Evolutionary conservation across 2,888 invertebrate genomes (phyloP).

Genomic region (Chrysodeixis includens): DNA sequence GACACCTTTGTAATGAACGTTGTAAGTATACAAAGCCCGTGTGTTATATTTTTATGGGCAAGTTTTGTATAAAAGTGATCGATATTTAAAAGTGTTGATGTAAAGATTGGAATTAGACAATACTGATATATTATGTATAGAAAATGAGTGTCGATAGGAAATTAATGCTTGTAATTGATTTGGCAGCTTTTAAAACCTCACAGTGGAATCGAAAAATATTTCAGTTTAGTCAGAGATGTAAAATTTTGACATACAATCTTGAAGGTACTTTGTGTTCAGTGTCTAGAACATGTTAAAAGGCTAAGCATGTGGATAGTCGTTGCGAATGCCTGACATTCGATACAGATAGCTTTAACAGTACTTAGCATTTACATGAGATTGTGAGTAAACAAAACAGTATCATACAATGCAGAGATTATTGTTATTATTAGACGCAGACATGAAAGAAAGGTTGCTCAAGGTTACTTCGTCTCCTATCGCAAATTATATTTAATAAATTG

Average conservation of each 20-base stretch:
- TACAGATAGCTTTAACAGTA: conserved; percentile 46
- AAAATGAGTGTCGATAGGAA: conserved; percentile 33
- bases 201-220: background rate
- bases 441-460: background rate
- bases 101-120: conserved; percentile 63
- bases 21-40: conserved; percentile 34
- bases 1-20: conserved; percentile 29
- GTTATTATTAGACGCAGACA: background rate
- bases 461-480: background rate
- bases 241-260: conserved; percentile 15
- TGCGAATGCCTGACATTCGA: conserved; percentile 39
- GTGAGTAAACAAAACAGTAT: conserved; percentile 2
- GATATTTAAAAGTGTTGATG: conserved; percentile 51
- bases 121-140: conserved; percentile 56
- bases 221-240: conserved; percentile 9
- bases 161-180: conserved; percentile 14
- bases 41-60: conserved; percentile 37
- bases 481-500: background rate
- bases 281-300: conserved; percentile 23
- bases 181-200: conserved; percentile 19
- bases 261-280: conserved; percentile 22
- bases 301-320: conserved; percentile 17
- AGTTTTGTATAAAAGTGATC: conserved; percentile 50
- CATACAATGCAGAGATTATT: background rate
- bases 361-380: conserved; percentile 40